Evolutionary conservation across 2,888 invertebrate genomes (phyloP), one percentile per base, ranked within the genome.

Genomic region (Chloroclystis v-ata): DNA sequence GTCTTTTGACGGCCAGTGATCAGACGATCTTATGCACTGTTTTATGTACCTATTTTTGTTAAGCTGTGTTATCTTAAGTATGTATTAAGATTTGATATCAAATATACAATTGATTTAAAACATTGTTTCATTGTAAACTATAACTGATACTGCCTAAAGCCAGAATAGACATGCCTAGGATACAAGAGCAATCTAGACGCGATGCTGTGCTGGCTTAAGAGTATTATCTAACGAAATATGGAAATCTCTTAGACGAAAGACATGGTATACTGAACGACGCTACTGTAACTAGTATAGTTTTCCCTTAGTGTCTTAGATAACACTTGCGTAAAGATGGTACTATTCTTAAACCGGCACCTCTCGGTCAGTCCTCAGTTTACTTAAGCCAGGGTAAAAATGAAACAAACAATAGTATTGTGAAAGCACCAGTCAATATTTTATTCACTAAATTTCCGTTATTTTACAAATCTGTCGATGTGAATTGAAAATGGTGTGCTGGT

Each of bases 381-480:
- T n/a, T 26, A 9, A 10, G 14, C 1, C 1, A 9, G 9, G 3
- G 1, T 1, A 8, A n/a, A 76, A 85, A 84, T 85, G 63, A 86
- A 86, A 86, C 80, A 28, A 76, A 75, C 75, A 70, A 69, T 78
- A 20, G 76, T 45, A 74, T 79, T 85, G 85, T 86, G 85, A 87
- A 87, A 87, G 87, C 87, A 87, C 87, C 87, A 86, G 84, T 87
- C 86, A 85, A 82, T 84, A 84, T 78, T 83, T 86, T 86, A 86
- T 85, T 87, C 68, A 81, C 83, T 85, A 86, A 80, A 80, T 79
- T 72, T 69, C 71, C 67, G 76, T 82, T 83, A 78, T 77, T 79
- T 79, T 83, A 84, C 81, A 82, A 73, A 76, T 72, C 43, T 56
- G 46, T 47, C 20, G 5, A 20, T 20, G 20, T 20, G 20, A 5